A percentile compares a stretch with the other conserved stretches of the same genome.
Evolutionary conservation across 1,140 invertebrate genomes (phyloP).

Genomic region (Antheraea pernyi): DNA sequence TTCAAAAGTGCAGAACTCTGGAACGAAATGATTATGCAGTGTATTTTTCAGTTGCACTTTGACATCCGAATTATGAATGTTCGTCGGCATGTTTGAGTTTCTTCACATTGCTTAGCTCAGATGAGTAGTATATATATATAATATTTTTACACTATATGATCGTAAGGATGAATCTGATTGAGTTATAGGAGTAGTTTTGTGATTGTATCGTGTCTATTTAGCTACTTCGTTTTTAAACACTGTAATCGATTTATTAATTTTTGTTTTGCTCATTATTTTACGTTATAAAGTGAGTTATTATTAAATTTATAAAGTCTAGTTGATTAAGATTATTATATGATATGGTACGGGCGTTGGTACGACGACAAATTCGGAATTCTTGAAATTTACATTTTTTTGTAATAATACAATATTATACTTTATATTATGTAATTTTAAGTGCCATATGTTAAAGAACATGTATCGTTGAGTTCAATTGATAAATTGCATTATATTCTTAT

Average conservation of each 20-base stretch:
- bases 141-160: slow-evolving; percentile 40
- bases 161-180: slow-evolving; percentile 57
- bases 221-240: slow-evolving; percentile 45
- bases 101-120: slow-evolving; percentile 42
- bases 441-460: slow-evolving; percentile 46
- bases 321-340: slow-evolving; percentile 9
- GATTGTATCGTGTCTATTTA: slow-evolving; percentile 54
- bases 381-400: too few relatives aligned
- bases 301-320: slow-evolving; percentile 10
- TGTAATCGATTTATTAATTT: slow-evolving; percentile 44
- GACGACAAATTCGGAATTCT: background rate
- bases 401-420: slow-evolving; percentile 1
- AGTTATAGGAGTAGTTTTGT: slow-evolving; percentile 54
- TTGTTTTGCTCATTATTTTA: slow-evolving; percentile 18
- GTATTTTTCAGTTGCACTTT: slow-evolving; percentile 1
- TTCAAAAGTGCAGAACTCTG: too few relatives aligned
- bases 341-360: slow-evolving; percentile 2
- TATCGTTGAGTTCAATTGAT: slow-evolving; percentile 20
- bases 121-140: slow-evolving; percentile 34
- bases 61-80: slow-evolving; percentile 39
- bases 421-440: slow-evolving; percentile 27
- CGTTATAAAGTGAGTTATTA: slow-evolving; percentile 15
- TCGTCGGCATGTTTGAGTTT: slow-evolving; percentile 4
- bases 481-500: slow-evolving; percentile 3
- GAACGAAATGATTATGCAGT: too few relatives aligned